These are phyloP conservation scores for Melierax canorus DNA, from an alignment of 2,113 vertebrate genomes.

Conservation along the genomic window DNA sequence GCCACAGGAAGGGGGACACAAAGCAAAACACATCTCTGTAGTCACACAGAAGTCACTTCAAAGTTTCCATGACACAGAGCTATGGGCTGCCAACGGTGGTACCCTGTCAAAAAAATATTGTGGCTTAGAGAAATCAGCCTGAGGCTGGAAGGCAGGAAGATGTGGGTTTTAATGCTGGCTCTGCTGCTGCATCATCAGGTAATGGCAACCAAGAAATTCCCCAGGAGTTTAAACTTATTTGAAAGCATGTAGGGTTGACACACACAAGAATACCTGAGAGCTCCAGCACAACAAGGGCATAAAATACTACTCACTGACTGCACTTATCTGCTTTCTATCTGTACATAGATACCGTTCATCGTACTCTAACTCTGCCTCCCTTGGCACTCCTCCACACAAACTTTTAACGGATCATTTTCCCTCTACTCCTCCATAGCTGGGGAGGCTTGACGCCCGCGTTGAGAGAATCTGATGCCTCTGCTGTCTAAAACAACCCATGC, in stretches of 20 bases:
- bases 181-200: neutral
- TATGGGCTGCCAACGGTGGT: fast-evolving
- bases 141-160: neutral
- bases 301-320: neutral
- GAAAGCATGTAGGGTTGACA: fast-evolving
- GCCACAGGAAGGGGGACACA: neutral
- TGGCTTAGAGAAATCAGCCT: neutral
- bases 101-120: neutral
- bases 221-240: neutral
- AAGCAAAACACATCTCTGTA: neutral
- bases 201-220: neutral
- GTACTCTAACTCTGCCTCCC: neutral
- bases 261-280: fast-evolving
- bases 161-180: neutral
- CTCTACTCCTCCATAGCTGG: neutral
- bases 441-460: fast-evolving
- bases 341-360: neutral
- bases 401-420: neutral
- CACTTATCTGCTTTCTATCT: neutral
- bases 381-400: neutral
- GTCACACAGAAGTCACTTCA: neutral
- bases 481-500: neutral
- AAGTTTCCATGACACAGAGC: neutral
- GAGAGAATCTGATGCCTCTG: neutral
- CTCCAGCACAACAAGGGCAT: neutral